Evolutionary conservation across 2,797 vertebrate genomes (phyloP), one percentile per base, ranked within the genome.

Genomic region (Moxostoma hubbsi): DNA sequence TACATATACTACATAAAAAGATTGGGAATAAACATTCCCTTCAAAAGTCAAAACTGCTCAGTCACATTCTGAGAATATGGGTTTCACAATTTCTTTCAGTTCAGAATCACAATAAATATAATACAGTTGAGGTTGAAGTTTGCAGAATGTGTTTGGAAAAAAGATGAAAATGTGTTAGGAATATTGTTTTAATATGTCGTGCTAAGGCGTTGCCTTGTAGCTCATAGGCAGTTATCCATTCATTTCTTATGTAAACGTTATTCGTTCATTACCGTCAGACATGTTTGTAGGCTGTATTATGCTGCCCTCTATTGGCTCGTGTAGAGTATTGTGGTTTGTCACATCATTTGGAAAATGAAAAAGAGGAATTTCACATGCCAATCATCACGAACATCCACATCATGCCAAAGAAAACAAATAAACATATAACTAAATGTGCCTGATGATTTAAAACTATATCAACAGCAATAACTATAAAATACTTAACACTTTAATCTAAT

Each of bases 231-330:
- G 24, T 24, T 24, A 7, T 43, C 0, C 10, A 13, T 63, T 45
- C n/a, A 63, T 9, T 8, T 45, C 7, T 63, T 9, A 2, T 24
- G 24, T 24, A 3, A 24, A 24, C 24, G 1, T 24, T 24, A 24
- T 24, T 24, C 24, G n/a, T 47, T 71, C 9, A 18, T 46, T 0
- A 2, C 51, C 6, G 9, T 58, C 36, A 8, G 9, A 8, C 15
- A 58, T 51, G 9, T 2, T 13, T 7, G 63, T 43, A 18, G 49
- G 65, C 61, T 61, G 54, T 78, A 11, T 55, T 67, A 8, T 67
- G 51, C 57, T 74, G 84, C 77, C 74, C 73, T 84, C 84, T 80
- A 63, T 64, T 78, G 84, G 73, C 47, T 59, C 6, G 9, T 18
- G 12, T 24, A 12, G 59, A 5, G 53, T 9, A 50, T 24, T 24